These are phyloP conservation scores for Sclerodermus sp. DNA, from an alignment of 2,888 invertebrate genomes.

Conservation along the genomic window DNA sequence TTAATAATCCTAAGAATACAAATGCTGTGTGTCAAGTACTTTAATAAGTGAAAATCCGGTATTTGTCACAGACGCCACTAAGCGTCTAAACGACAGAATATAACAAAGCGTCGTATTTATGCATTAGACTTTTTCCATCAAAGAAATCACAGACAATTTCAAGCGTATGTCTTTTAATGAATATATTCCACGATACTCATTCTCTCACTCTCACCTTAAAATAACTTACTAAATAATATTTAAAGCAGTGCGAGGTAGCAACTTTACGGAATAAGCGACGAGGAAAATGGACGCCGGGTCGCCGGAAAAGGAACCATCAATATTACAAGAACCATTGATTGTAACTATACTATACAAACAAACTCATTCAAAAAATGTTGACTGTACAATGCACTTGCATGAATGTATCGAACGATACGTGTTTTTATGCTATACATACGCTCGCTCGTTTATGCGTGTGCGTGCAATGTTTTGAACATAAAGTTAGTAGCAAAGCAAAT, in stretches of 20 bases:
- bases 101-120: neutral
- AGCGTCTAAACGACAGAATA: neutral
- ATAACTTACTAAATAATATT: constrained; percentile 15
- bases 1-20: neutral
- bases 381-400: too few relatives aligned
- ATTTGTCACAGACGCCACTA: neutral
- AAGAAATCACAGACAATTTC: neutral
- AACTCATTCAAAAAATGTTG: too few relatives aligned
- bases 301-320: too few relatives aligned
- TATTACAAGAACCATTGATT: too few relatives aligned
- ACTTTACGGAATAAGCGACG: constrained; percentile 27
- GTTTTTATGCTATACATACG: too few relatives aligned
- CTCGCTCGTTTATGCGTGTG: too few relatives aligned
- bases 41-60: neutral
- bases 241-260: constrained; percentile 38
- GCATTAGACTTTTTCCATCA: neutral
- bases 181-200: constrained; percentile 1
- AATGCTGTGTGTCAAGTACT: neutral
- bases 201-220: constrained; percentile 26
- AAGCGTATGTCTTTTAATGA: neutral
- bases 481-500: too few relatives aligned
- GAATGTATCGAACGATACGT: too few relatives aligned
- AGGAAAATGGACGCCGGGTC: constrained; percentile 54
- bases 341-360: too few relatives aligned
- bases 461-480: too few relatives aligned